Evolutionary conservation across 2,888 invertebrate species (phyloP).

Genomic region (Athrips mouffetella): DNA sequence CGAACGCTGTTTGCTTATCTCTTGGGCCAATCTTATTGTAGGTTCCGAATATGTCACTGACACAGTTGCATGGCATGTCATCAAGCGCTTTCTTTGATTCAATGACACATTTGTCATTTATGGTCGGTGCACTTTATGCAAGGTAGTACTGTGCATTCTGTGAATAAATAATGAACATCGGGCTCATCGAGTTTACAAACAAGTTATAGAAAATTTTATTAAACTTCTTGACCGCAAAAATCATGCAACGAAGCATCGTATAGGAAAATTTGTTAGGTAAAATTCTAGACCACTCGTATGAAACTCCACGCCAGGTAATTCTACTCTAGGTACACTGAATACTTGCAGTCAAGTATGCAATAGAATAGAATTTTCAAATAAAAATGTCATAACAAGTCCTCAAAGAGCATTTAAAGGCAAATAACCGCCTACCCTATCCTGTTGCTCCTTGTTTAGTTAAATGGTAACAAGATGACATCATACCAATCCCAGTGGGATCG

Average conservation of each 20-base stretch:
- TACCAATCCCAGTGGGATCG: too few relatives aligned
- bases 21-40: constrained; percentile 20
- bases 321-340: too few relatives aligned
- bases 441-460: background rate
- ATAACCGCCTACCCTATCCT: constrained; percentile 9
- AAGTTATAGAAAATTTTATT: too few relatives aligned
- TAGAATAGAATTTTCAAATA: too few relatives aligned
- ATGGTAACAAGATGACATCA: constrained; percentile 5
- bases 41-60: constrained; percentile 34
- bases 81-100: constrained; percentile 26
- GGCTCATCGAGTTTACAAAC: too few relatives aligned
- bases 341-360: too few relatives aligned
- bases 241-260: too few relatives aligned
- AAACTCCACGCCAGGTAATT: too few relatives aligned
- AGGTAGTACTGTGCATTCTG: constrained; percentile 5
- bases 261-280: too few relatives aligned
- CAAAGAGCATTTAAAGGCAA: background rate
- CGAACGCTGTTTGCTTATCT: background rate
- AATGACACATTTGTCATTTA: constrained; percentile 17
- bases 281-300: too few relatives aligned
- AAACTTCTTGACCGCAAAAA: too few relatives aligned
- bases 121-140: constrained; percentile 22
- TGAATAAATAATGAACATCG: constrained; percentile 1
- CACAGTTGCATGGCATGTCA: constrained; percentile 32
- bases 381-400: background rate